Conservation (phyloP, 1,140 invertebrate species). For the Drosophila dunni region DNA sequence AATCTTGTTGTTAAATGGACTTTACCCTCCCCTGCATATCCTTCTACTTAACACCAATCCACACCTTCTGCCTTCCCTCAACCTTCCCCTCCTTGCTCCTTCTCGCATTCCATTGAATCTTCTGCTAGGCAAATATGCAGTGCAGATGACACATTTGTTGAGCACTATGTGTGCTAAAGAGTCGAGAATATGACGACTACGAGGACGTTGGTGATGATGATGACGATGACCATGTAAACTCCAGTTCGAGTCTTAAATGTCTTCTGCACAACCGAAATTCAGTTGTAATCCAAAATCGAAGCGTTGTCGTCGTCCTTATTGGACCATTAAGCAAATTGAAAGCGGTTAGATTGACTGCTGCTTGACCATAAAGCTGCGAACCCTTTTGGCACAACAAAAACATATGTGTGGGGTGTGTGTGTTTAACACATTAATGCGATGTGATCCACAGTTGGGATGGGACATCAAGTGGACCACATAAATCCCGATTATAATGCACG, state of each 20-base stretch:
- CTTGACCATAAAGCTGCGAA: conserved; percentile 59
- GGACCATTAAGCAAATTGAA: conserved; percentile 81
- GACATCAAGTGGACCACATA: conserved; percentile 75
- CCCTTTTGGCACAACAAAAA: conserved; percentile 33
- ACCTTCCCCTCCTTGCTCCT: too few species aligned
- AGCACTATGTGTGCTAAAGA: conserved; percentile 58
- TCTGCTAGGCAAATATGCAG: conserved; percentile 60
- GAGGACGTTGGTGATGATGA: background rate
- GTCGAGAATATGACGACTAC: conserved; percentile 20
- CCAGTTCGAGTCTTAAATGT: conserved; percentile 54
- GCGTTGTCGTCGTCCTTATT: conserved; percentile 37
- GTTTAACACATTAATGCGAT: conserved; percentile 71
- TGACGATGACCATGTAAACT: conserved; percentile 6
- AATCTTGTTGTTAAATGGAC: background rate
- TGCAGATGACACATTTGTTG: conserved; percentile 71
- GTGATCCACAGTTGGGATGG: conserved; percentile 41
- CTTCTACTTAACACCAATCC: background rate
- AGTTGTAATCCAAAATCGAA: conserved; percentile 55
- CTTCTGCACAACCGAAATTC: conserved; percentile 62
- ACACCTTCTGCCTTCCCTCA: background rate
- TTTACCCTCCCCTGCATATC: background rate
- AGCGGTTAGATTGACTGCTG: conserved; percentile 75
- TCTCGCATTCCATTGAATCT: background rate
- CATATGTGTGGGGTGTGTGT: conserved; percentile 16
- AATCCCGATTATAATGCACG: conserved; percentile 79